Percentiles rank a stretch among this genome's conserved stretches.
Evolutionary conservation across 2,113 vertebrate species (phyloP).

Genomic region (cat (Felis catus)): F.catus_Fca126_mat1.0 CM031412.1:49162501-49163000

Average conservation of each 20-base stretch:
- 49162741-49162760: conserved; percentile 11
- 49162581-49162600: not conserved
- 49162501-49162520: not conserved
- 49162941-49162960: not conserved
- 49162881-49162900: not conserved
- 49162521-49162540: not conserved
- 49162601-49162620: not conserved
- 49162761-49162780: not conserved
- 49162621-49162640: not conserved
- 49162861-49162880: conserved; percentile 33
- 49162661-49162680: not conserved
- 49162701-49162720: not conserved
- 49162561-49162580: not conserved
- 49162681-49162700: not conserved
- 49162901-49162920: not conserved
- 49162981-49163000: conserved; percentile 36
- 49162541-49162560: not conserved
- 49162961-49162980: not conserved
- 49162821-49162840: not conserved
- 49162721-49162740: conserved; percentile 23
- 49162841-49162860: conserved; percentile 52
- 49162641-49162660: not conserved
- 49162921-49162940: not conserved
- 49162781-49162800: conserved; percentile 37
- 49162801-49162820: conserved; percentile 25